Evolutionary conservation across 2,113 vertebrate species (phyloP), one percentile per base, ranked within the genome.

Genomic region (Pholis gunnellus): DNA sequence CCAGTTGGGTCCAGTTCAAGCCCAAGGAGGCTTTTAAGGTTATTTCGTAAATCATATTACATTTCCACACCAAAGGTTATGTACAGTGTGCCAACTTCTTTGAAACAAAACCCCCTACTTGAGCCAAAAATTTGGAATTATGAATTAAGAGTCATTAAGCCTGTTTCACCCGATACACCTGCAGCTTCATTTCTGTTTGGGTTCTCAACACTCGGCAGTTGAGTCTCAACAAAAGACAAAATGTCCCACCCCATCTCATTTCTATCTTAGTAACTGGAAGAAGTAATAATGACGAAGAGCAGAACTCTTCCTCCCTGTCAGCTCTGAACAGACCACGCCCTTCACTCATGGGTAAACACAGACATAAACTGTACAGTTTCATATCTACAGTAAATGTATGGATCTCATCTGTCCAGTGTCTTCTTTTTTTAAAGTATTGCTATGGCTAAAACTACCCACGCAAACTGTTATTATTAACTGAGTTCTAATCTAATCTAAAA

Each of bases 241-340:
- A 54, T 42, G 25, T 42, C 61, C 48, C 34, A 44, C 6, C 25
- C 52, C 5, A 1, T 46, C 40, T 59, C 75, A 34, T 68, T 59
- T 59, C 22, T 34, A 18, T 15, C 27, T 44, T 1, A 0, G 27
- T 22, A 68, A 59, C 27, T 78, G 64, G 52, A 68, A 36, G 20
- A n/a, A 57, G 20, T 34, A 44, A 66, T 66, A 57, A 57, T n/a
- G 50, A 56, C 22, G 73, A 46, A 15, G 36, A 22, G 17, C 40
- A 63, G 38, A 25, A 46, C 72, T 73, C 38, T 38, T 73, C 56
- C 25, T 46, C 25, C 56, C 56, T 31, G 56, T 59, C 71, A 60
- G 14, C 56, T 73, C 56, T 29, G 54, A 25, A 59, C 68, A 72
- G 15, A 29, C 25, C 29, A 25, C 46, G 27, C n/a, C 40, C 22